Evolutionary conservation across 1,140 invertebrate genomes (phyloP).

Genomic region (Drosophila tsacasi): DNA sequence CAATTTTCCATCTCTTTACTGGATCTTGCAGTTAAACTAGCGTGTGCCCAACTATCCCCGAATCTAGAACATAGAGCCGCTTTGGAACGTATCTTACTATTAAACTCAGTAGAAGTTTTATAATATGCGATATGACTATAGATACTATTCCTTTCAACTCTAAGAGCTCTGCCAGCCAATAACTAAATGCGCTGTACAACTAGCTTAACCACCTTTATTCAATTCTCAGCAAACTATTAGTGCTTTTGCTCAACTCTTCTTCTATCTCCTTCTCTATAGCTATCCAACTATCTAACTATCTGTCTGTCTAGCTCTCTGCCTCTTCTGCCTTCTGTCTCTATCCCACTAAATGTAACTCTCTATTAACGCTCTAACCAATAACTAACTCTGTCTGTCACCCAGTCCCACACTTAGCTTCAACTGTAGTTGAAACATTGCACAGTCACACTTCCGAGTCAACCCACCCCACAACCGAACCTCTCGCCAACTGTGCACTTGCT

Average conservation of each 20-base stretch:
- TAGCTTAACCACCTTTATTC: constrained; percentile 77
- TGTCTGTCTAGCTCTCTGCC: constrained; percentile 54
- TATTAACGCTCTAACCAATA: constrained; percentile 54
- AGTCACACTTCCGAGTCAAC: constrained; percentile 26
- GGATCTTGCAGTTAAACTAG: constrained; percentile 54
- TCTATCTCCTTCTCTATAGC: constrained; percentile 60
- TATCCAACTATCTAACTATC: constrained; percentile 39
- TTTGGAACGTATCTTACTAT: constrained; percentile 60
- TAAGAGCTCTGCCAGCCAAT: constrained; percentile 81
- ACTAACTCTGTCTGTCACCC: constrained; percentile 55
- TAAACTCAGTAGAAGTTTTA: constrained; percentile 61
- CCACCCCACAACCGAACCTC: constrained; percentile 29
- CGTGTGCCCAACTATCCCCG: constrained; percentile 45
- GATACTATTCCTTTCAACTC: constrained; percentile 75
- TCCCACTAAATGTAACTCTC: constrained; percentile 48
- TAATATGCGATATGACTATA: constrained; percentile 58
- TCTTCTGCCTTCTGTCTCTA: constrained; percentile 48
- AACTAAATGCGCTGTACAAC: constrained; percentile 81
- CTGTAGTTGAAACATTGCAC: constrained; percentile 62
- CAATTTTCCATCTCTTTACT: constrained; percentile 54
- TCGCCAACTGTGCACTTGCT: constrained; percentile 74
- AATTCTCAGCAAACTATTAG: constrained; percentile 66
- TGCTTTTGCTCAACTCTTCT: constrained; percentile 78
- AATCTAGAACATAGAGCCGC: constrained; percentile 53
- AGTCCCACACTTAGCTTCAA: constrained; percentile 65